Evolutionary conservation across 1,140 invertebrate species (phyloP).

Genomic region (Drosophila ambigua): DNA sequence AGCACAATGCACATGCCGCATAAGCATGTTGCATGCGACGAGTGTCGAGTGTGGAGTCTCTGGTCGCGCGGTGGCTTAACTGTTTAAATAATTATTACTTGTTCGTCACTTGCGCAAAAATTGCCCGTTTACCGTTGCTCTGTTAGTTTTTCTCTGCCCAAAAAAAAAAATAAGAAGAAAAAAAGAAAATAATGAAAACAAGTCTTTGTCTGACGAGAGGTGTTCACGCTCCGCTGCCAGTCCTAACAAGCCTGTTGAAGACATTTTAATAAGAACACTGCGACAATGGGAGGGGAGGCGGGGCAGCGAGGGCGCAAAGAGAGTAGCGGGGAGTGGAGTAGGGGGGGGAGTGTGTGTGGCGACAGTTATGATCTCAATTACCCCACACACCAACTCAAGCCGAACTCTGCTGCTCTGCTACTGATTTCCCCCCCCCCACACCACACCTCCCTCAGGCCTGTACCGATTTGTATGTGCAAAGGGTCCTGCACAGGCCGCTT

Average conservation of each 20-base stretch:
- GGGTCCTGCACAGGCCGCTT: too few species aligned
- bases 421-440: constrained; percentile 19
- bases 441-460: not conserved
- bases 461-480: too few species aligned
- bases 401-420: constrained; percentile 22
- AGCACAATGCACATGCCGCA: constrained; percentile 16
- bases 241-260: constrained; percentile 49
- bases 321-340: not conserved
- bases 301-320: not conserved
- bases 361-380: constrained; percentile 62
- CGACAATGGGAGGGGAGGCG: not conserved
- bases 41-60: constrained; percentile 6
- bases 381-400: constrained; percentile 35
- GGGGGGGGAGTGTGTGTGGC: constrained; percentile 8
- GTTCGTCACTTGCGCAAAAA: constrained; percentile 63
- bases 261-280: constrained; percentile 64
- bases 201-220: constrained; percentile 51
- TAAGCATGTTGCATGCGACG: constrained; percentile 18
- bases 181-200: constrained; percentile 54
- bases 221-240: constrained; percentile 47
- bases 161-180: constrained; percentile 48
- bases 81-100: constrained; percentile 68
- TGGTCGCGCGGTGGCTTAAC: constrained; percentile 34
- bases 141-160: constrained; percentile 57
- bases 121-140: constrained; percentile 62